Percentiles rank a stretch among this genome's conserved stretches.
These are phyloP conservation scores for Dromaius novaehollandiae DNA, from an alignment of 2,113 vertebrate species.

Conservation along the genomic window DNA sequence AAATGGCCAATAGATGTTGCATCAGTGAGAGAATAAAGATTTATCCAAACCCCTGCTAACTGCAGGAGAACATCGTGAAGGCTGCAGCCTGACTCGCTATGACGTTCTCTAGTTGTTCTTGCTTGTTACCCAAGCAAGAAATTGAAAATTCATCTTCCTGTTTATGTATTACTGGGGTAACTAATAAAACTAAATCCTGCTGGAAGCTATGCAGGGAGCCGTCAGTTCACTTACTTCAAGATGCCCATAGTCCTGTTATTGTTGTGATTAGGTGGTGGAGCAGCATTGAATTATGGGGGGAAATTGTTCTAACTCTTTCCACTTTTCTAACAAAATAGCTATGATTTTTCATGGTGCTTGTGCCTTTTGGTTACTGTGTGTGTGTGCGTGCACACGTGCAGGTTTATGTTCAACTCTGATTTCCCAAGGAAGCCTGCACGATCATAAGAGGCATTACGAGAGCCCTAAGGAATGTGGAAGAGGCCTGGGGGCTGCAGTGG, in stretches of 20 bases:
- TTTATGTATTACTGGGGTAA: background rate
- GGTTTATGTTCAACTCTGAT: background rate
- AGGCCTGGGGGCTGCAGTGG: background rate
- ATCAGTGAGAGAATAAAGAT: background rate
- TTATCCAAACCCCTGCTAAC: background rate
- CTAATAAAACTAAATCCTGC: background rate
- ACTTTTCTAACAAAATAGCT: background rate
- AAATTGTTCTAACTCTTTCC: background rate
- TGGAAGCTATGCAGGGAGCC: background rate
- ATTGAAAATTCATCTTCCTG: background rate
- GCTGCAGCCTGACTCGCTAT: background rate
- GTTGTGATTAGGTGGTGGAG: background rate
- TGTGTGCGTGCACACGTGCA: background rate
- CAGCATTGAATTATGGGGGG: background rate
- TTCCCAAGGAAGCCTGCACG: background rate
- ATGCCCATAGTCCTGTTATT: background rate
- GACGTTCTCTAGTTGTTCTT: background rate
- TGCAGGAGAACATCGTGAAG: background rate
- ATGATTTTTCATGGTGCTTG: background rate
- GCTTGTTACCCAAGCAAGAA: background rate
- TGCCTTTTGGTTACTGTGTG: background rate
- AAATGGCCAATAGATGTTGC: background rate
- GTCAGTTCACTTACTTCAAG: background rate
- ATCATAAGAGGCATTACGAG: background rate
- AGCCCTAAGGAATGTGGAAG: background rate